Conservation (phyloP, 2,797 vertebrate species). For the Cephalopachus bancanus region DNA sequence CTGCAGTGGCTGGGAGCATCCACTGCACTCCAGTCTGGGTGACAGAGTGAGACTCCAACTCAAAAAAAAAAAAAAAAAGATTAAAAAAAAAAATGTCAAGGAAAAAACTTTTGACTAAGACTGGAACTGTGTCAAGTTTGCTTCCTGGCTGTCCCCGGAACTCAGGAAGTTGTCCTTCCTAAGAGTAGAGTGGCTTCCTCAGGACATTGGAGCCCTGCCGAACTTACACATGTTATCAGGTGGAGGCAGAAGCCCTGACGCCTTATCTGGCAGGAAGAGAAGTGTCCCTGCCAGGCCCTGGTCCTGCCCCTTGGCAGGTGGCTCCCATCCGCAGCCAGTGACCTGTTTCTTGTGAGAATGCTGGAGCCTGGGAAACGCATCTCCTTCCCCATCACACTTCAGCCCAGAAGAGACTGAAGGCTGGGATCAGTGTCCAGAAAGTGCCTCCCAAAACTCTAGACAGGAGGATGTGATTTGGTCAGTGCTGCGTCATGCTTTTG, state of each 20-base stretch:
- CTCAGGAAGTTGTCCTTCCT: conserved; percentile 61
- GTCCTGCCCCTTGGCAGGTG: not conserved
- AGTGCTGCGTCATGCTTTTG: not conserved
- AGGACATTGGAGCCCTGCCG: conserved; percentile 11
- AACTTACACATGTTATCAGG: not conserved
- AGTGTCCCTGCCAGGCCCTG: not conserved
- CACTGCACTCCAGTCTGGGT: too few relatives aligned
- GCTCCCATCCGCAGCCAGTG: not conserved
- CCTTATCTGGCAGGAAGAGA: conserved; percentile 6
- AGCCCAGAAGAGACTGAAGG: not conserved
- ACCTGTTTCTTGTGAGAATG: not conserved
- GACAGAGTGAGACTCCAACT: too few relatives aligned
- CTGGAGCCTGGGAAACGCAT: not conserved
- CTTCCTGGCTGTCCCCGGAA: not conserved
- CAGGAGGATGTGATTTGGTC: not conserved
- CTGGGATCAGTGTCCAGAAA: not conserved
- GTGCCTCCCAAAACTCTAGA: not conserved
- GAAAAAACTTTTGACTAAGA: conserved; percentile 49
- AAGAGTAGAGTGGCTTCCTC: conserved; percentile 38
- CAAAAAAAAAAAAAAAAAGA: too few relatives aligned
- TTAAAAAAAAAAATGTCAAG: not conserved
- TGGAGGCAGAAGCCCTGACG: not conserved
- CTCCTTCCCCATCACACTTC: not conserved
- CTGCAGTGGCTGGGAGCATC: too few relatives aligned
- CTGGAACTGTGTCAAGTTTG: not conserved